Percentiles rank a stretch among this genome's conserved stretches.
These are phyloP conservation scores for Hymenopus coronatus DNA, from an alignment of 2,888 invertebrate species.

Conservation along the genomic window DNA sequence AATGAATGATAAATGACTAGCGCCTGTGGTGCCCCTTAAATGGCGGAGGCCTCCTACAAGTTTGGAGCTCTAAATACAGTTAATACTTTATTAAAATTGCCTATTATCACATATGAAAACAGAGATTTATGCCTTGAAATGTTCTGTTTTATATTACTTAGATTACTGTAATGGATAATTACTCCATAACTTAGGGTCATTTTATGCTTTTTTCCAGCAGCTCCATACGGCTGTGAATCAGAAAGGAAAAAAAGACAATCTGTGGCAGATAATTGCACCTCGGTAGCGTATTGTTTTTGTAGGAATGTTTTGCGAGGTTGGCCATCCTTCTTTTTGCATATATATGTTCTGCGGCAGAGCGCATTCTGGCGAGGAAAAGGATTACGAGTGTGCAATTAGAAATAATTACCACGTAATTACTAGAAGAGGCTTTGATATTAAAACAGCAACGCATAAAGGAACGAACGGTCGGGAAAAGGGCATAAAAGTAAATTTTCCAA, in stretches of 20 bases:
- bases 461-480: not conserved
- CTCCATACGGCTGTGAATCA: not conserved
- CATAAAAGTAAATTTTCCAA: conserved; percentile 7
- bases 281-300: not conserved
- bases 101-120: too few species aligned
- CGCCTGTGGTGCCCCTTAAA: too few species aligned
- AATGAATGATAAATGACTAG: too few species aligned
- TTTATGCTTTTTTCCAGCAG: not conserved
- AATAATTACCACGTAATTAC: conserved; percentile 26
- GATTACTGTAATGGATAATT: not conserved
- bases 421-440: not conserved
- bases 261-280: not conserved
- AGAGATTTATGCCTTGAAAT: too few species aligned
- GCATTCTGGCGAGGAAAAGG: not conserved
- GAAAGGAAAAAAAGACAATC: not conserved
- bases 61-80: too few species aligned
- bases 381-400: conserved; percentile 25
- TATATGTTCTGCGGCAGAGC: not conserved
- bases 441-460: not conserved
- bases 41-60: too few species aligned
- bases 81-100: too few species aligned
- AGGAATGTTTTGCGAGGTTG: not conserved
- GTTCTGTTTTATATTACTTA: not conserved
- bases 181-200: not conserved
- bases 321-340: not conserved